These are phyloP conservation scores for Enteromius viviparus DNA, from an alignment of 2,797 vertebrate genomes.

Conservation along the genomic window DNA sequence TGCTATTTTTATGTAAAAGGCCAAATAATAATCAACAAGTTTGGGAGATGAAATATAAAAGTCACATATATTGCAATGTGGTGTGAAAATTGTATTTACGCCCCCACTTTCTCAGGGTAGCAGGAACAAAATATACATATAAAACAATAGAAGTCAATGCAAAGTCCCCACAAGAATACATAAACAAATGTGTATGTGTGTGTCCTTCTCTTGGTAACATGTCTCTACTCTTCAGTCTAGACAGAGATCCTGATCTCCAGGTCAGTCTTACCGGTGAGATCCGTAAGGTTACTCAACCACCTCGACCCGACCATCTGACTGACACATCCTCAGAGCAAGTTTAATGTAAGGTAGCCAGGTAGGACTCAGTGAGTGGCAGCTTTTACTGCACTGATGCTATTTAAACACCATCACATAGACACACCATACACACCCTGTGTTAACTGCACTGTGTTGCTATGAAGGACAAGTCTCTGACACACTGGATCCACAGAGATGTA, in stretches of 20 bases:
- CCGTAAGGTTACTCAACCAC: slow-evolving; percentile 53
- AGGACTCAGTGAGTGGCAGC: slow-evolving; percentile 45
- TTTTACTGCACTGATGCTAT: slow-evolving; percentile 45
- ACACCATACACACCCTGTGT: slow-evolving; percentile 7
- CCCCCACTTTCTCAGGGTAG: neutral
- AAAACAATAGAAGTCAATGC: neutral
- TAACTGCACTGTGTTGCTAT: slow-evolving; percentile 54
- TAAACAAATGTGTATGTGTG: slow-evolving; percentile 4
- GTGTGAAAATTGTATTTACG: neutral
- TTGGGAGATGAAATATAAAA: neutral
- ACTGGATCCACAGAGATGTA: slow-evolving; percentile 76
- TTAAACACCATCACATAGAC: slow-evolving; percentile 32
- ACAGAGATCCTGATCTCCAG: slow-evolving; percentile 42
- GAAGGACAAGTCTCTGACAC: slow-evolving; percentile 85
- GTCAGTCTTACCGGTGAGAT: slow-evolving; percentile 6
- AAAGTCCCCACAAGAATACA: neutral
- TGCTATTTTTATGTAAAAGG: neutral
- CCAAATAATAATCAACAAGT: neutral
- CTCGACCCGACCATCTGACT: slow-evolving; percentile 76
- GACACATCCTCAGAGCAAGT: slow-evolving; percentile 80
- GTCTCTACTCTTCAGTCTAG: slow-evolving; percentile 36
- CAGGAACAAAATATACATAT: neutral
- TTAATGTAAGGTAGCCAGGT: slow-evolving; percentile 15
- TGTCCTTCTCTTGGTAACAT: neutral
- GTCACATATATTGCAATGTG: neutral